Evolutionary conservation across 2,888 invertebrate species (phyloP).

Genomic region (Drosophila cracens): DNA sequence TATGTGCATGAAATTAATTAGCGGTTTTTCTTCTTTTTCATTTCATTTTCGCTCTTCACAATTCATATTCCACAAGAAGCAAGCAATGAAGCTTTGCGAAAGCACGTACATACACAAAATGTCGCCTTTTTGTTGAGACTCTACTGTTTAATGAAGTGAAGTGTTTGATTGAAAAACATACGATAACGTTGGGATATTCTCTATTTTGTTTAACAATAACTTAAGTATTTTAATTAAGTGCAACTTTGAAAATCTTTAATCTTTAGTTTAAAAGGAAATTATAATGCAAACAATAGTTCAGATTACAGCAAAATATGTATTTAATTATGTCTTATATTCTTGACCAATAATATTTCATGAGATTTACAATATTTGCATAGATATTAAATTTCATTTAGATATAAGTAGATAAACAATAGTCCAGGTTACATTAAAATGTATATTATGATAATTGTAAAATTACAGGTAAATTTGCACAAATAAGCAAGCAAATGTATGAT

Average conservation of each 20-base stretch:
- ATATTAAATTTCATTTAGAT: background rate
- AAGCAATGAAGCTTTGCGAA: constrained; percentile 4
- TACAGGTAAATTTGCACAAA: background rate
- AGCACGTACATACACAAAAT: background rate
- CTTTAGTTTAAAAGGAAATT: background rate
- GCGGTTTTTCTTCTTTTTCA: constrained; percentile 40
- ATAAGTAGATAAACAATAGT: background rate
- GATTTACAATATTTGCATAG: background rate
- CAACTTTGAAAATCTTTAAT: background rate
- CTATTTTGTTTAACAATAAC: background rate
- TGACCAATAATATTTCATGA: background rate
- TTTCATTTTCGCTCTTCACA: background rate
- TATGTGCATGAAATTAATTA: constrained; percentile 71
- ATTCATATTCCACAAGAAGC: constrained; percentile 26
- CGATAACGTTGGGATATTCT: background rate
- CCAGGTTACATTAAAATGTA: background rate
- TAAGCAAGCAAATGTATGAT: background rate
- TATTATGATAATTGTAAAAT: background rate
- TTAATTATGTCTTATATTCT: background rate
- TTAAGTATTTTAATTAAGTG: background rate
- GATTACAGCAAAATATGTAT: background rate
- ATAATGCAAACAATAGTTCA: background rate
- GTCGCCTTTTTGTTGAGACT: background rate
- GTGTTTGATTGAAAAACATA: background rate
- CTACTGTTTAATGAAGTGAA: background rate